Evolutionary conservation across 2,113 vertebrate genomes (phyloP), one percentile per base, ranked within the genome.

Genomic region (Ciconia stormi): DNA sequence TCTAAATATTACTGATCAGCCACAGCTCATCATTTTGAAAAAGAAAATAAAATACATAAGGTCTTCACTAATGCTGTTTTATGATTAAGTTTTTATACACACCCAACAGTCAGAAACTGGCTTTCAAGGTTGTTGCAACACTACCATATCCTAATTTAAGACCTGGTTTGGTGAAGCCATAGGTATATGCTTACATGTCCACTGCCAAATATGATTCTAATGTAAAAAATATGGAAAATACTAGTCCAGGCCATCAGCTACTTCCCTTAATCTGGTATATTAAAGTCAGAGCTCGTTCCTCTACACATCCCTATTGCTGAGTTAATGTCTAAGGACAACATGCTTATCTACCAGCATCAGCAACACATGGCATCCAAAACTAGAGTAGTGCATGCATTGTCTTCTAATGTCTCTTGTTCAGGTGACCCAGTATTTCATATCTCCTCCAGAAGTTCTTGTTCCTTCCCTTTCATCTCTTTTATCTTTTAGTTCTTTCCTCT

Each of bases 91-190:
- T 67, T 88, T 90, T 74, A 36, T 36, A 44, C 14, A 58, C 8
- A 72, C 6, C 3, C 17, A 69, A 16, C 32, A 46, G 25, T 72
- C n/a, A 90, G 10, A 82, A 74, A 9, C 2, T 82, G 62, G 11
- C 27, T 87, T 77, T 73, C 42, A 62, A 19, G 78, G 23, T 10
- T 70, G 7, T 29, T 89, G n/a, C 10, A 88, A 10, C 3, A 3
- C 42, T 44, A 16, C 20, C 8, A 5, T 9, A 52, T 7, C 19
- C 7, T 52, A 61, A 52, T 16, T 7, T 44, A 49, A 42, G 36
- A 19, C 21, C 25, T 0, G 0, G 1, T 27, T 25, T 34, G 7
- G 30, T 66, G 32, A 89, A 87, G 10, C 34, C 22, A 12, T 4
- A 73, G 9, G 9, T 55, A 25, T 46, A 32, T n/a, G 13, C 26